A percentile compares a stretch with the other conserved stretches of the same genome.
Evolutionary conservation across 2,888 invertebrate species (phyloP).

Genomic region (Rhamphomyia laevipes): DNA sequence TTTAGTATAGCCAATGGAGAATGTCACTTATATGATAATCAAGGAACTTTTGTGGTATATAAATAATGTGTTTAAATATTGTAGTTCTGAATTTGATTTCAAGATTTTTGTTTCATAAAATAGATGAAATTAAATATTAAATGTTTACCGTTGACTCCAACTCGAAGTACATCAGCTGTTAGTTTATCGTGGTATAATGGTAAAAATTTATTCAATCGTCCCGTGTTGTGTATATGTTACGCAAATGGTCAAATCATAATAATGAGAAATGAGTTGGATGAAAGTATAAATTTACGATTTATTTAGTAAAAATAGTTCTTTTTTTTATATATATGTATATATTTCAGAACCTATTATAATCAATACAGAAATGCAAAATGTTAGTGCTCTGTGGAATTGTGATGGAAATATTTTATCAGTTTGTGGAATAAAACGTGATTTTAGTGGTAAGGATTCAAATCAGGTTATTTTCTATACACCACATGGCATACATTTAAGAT

Average conservation of each 20-base stretch:
- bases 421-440: slow-evolving; percentile 53
- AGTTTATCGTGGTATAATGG: slow-evolving; percentile 84
- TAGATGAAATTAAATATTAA: slow-evolving; percentile 71
- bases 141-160: slow-evolving; percentile 36
- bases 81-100: neutral
- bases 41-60: slow-evolving; percentile 64
- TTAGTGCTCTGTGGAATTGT: slow-evolving; percentile 86
- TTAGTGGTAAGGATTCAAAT: slow-evolving; percentile 47
- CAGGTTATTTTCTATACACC: slow-evolving; percentile 84
- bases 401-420: slow-evolving; percentile 82
- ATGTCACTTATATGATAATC: slow-evolving; percentile 88
- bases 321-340: too few relatives aligned
- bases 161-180: slow-evolving; percentile 51
- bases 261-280: slow-evolving; percentile 82
- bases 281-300: slow-evolving; percentile 42
- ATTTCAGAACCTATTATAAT: slow-evolving; percentile 65
- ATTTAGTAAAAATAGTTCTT: neutral
- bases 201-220: slow-evolving; percentile 57
- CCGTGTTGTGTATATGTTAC: slow-evolving; percentile 77
- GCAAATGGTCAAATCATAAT: slow-evolving; percentile 77
- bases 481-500: slow-evolving; percentile 76
- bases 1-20: slow-evolving; percentile 87
- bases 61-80: slow-evolving; percentile 7
- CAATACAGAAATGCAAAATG: slow-evolving; percentile 69
- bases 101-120: slow-evolving; percentile 25